Conservation (phyloP, 2,797 vertebrate species). For the Coregonus sp. region DNA sequence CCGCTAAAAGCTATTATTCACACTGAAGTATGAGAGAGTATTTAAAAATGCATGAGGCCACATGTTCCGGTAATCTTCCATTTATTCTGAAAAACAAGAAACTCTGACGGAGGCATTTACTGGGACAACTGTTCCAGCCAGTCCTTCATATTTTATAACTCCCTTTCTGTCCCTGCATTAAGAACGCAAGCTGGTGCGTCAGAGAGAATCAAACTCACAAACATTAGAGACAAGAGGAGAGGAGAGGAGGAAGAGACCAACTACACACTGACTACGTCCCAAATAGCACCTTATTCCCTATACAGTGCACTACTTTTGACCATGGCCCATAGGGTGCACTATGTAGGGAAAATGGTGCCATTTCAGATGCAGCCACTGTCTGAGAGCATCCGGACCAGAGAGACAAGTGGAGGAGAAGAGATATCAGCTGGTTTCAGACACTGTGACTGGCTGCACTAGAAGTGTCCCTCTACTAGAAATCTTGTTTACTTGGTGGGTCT, state of each 20-base stretch:
- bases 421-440: conserved; percentile 50
- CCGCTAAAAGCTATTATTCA: conserved; percentile 78
- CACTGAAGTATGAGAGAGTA: conserved; percentile 48
- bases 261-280: not conserved
- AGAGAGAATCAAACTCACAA: conserved; percentile 68
- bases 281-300: not conserved
- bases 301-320: not conserved
- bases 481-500: conserved; percentile 58
- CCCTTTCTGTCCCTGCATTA: conserved; percentile 66
- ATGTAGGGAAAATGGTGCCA: not conserved
- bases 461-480: conserved; percentile 46
- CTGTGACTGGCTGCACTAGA: conserved; percentile 59
- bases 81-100: conserved; percentile 67
- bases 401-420: conserved; percentile 17
- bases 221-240: conserved; percentile 5
- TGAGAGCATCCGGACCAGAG: not conserved
- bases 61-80: conserved; percentile 78
- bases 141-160: conserved; percentile 78
- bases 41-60: conserved; percentile 77
- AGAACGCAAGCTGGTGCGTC: conserved; percentile 53
- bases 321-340: not conserved
- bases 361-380: conserved; percentile 1
- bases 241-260: not conserved
- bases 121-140: conserved; percentile 65
- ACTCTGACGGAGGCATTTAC: conserved; percentile 64